phyloP scores from a whole-genome alignment of 2,113 vertebrate genomes.

The Dicaeum eximium region DNA sequence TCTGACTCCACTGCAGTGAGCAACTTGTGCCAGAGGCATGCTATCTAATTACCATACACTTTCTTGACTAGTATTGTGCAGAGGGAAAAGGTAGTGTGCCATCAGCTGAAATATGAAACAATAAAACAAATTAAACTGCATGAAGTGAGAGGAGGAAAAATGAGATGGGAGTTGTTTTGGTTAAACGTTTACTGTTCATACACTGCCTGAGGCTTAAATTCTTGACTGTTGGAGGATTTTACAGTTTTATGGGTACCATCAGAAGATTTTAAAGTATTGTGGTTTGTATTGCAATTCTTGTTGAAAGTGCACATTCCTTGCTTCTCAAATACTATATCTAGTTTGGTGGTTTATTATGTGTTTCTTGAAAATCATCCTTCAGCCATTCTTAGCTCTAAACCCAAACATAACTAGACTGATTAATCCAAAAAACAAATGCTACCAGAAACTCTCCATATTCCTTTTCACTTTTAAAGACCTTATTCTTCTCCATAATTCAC shows the following conservation, averaged over 20 bases:
- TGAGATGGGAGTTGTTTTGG: background rate
- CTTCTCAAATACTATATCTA: background rate
- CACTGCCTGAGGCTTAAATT: conserved; percentile 11
- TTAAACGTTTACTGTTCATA: background rate
- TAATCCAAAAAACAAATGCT: background rate
- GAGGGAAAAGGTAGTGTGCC: background rate
- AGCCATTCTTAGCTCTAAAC: background rate
- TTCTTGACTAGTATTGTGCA: background rate
- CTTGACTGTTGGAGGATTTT: background rate
- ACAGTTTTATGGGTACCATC: background rate
- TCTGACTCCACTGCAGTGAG: background rate
- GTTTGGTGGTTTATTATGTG: background rate
- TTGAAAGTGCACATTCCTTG: background rate
- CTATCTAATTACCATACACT: conserved; percentile 20
- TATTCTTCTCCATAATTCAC: background rate
- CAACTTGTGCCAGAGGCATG: conserved; percentile 21
- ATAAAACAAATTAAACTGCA: background rate
- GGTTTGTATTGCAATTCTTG: background rate
- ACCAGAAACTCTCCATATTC: background rate
- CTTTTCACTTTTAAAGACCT: background rate
- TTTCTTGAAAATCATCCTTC: background rate
- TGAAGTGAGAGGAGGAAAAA: background rate
- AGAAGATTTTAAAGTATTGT: background rate
- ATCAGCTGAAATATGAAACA: conserved; percentile 18
- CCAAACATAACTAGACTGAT: background rate